Evolutionary conservation across 2,888 invertebrate species (phyloP).

Genomic region (Dorcus parallelipipedus): DNA sequence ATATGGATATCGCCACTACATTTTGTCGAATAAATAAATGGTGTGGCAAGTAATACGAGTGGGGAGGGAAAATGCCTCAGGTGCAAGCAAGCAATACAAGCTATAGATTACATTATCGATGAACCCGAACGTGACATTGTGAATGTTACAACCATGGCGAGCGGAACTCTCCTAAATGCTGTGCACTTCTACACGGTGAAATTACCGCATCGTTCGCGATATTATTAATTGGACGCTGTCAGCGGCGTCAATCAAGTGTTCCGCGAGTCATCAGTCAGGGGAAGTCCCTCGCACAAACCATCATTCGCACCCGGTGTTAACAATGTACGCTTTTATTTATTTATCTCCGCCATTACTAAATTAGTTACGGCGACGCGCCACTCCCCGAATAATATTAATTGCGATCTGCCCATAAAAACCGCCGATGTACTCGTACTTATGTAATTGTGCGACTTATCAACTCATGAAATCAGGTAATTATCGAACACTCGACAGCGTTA

Average conservation of each 20-base stretch:
- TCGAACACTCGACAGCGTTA: slow-evolving; percentile 5
- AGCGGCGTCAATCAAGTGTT: slow-evolving; percentile 33
- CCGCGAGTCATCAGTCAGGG: slow-evolving; percentile 33
- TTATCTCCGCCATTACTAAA: slow-evolving; percentile 22
- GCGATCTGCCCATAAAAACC: slow-evolving; percentile 23
- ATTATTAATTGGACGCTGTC: slow-evolving; percentile 38
- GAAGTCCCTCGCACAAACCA: slow-evolving; percentile 17
- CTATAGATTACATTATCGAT: slow-evolving; percentile 41
- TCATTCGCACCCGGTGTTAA: background rate
- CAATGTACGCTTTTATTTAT: too few relatives aligned
- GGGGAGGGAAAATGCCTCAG: slow-evolving; percentile 23
- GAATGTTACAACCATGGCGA: slow-evolving; percentile 13
- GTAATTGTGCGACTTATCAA: slow-evolving; percentile 27
- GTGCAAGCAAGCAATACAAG: slow-evolving; percentile 28
- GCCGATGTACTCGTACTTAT: slow-evolving; percentile 31
- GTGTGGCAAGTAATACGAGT: slow-evolving; percentile 32
- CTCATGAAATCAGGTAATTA: slow-evolving; percentile 30
- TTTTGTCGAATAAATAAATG: slow-evolving; percentile 28
- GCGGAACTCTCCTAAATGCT: background rate
- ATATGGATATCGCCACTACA: slow-evolving; percentile 30
- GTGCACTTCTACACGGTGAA: slow-evolving; percentile 8
- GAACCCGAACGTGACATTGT: slow-evolving; percentile 29
- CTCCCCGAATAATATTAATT: slow-evolving; percentile 29
- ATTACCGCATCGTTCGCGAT: slow-evolving; percentile 30
- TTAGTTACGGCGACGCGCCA: slow-evolving; percentile 23